Evolutionary conservation across 1,140 invertebrate genomes (phyloP).

Genomic region (Caenorhabditis brenneri): DNA sequence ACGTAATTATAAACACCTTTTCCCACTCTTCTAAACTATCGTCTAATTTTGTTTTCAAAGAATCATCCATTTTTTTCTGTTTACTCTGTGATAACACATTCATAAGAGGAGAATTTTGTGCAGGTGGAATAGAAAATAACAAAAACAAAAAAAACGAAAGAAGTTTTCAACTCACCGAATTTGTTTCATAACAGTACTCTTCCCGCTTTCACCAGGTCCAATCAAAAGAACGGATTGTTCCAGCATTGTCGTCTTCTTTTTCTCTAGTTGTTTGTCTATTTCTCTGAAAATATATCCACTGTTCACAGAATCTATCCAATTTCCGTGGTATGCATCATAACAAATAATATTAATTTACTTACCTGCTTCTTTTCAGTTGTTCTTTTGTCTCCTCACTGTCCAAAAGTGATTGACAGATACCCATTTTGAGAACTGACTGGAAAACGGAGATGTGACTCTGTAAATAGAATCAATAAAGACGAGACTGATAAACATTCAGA

Average conservation of each 20-base stretch:
- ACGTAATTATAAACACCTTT: neutral
- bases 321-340: too few species aligned
- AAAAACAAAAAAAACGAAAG: slow-evolving; percentile 45
- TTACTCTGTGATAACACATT: too few species aligned
- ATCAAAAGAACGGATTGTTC: slow-evolving; percentile 34
- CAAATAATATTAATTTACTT: too few species aligned
- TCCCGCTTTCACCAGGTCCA: slow-evolving; percentile 69
- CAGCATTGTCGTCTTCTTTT: neutral
- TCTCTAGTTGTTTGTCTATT: neutral
- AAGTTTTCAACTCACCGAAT: slow-evolving; percentile 69
- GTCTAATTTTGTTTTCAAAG: slow-evolving; percentile 62
- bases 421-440: too few species aligned
- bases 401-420: neutral
- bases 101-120: too few species aligned
- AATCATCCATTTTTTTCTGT: slow-evolving; percentile 63
- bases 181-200: slow-evolving; percentile 68
- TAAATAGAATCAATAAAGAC: too few species aligned
- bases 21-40: too few species aligned
- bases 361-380: neutral
- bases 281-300: too few species aligned
- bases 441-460: too few species aligned
- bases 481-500: too few species aligned
- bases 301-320: too few species aligned
- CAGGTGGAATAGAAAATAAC: too few species aligned
- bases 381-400: neutral